phyloP scores from a whole-genome alignment of 1,140 invertebrate species.

The Drosophila pandora region DNA sequence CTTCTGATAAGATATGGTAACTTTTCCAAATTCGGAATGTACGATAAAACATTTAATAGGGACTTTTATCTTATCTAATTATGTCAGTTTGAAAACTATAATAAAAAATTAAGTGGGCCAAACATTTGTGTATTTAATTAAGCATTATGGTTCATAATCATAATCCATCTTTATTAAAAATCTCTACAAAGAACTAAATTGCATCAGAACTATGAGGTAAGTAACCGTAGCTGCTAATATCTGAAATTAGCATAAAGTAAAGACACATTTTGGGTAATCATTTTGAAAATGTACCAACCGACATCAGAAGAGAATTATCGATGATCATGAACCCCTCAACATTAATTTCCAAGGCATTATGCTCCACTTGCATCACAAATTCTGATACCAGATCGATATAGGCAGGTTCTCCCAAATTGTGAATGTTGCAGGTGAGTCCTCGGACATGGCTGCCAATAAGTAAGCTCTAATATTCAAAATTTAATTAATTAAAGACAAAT shows the following conservation, averaged over 20 bases:
- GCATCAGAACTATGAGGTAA: constrained; percentile 65
- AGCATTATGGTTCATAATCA: neutral
- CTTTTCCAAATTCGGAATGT: neutral
- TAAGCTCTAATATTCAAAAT: constrained; percentile 31
- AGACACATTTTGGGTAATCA: neutral
- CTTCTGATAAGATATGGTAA: neutral
- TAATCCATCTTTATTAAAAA: neutral
- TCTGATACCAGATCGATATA: constrained; percentile 56
- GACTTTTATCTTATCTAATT: neutral
- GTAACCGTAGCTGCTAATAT: constrained; percentile 68
- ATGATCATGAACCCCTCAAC: constrained; percentile 66
- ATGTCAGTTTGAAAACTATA: neutral
- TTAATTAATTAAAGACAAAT: neutral
- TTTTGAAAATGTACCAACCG: constrained; percentile 28
- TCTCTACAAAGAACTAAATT: constrained; percentile 57
- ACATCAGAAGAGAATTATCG: constrained; percentile 66
- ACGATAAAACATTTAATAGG: neutral
- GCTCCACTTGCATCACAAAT: constrained; percentile 65
- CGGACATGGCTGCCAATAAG: constrained; percentile 58
- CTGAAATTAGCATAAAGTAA: constrained; percentile 14
- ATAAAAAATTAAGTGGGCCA: constrained; percentile 1
- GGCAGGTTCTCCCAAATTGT: constrained; percentile 12
- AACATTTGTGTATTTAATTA: neutral
- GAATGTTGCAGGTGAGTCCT: constrained; percentile 28
- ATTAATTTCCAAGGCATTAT: constrained; percentile 59